Percentiles rank a stretch among this genome's conserved stretches.
phyloP scores from a whole-genome alignment of 2,113 vertebrate genomes.

The Centropus bengalensis region DNA sequence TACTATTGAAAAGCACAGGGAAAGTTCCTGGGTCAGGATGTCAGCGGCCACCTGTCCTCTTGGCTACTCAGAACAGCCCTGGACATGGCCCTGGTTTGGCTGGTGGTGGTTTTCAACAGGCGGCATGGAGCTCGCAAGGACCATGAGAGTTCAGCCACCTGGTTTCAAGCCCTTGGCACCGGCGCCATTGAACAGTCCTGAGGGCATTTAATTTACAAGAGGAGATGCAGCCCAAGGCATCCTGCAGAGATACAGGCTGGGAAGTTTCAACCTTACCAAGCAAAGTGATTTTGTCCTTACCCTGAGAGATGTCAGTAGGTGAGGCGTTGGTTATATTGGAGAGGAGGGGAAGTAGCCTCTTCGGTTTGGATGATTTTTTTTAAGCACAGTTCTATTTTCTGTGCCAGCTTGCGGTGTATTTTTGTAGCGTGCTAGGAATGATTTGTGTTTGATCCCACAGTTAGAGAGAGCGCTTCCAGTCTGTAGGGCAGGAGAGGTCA shows the following conservation, averaged over 20 bases:
- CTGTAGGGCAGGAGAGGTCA: conserved; percentile 2
- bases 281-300: background rate
- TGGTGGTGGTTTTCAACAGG: background rate
- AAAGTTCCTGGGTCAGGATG: background rate
- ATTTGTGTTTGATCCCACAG: conserved; percentile 8
- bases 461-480: background rate
- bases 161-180: background rate
- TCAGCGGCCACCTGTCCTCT: background rate
- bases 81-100: fast-evolving
- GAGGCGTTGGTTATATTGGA: background rate
- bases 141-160: background rate
- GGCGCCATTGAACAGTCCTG: background rate
- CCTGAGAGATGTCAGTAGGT: background rate
- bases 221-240: background rate
- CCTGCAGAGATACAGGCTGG: background rate
- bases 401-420: background rate
- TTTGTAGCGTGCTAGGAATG: background rate
- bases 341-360: background rate
- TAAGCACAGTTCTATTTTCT: background rate
- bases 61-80: background rate
- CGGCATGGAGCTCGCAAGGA: background rate
- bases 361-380: background rate
- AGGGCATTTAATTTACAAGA: background rate
- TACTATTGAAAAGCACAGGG: background rate
- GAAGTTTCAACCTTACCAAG: background rate